Conservation (phyloP, 2,888 invertebrate genomes). For the Drosophila mayaguana region DNA sequence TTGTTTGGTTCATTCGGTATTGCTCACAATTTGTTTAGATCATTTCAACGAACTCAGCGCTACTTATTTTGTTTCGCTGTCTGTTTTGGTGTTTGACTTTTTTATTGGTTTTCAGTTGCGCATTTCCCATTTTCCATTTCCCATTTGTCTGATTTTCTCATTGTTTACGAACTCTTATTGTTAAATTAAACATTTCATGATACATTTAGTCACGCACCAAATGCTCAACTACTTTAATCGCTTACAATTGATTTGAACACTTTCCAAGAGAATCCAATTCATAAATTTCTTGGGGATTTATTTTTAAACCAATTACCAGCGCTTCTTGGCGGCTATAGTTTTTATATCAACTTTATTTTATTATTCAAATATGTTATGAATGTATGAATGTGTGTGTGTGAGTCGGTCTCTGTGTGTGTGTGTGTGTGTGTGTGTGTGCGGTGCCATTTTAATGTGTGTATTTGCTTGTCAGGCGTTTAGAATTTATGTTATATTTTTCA, state of each 20-base stretch:
- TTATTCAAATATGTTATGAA: conserved; percentile 38
- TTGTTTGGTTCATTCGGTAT: conserved; percentile 24
- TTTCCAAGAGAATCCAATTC: conserved; percentile 57
- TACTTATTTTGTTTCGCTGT: conserved; percentile 43
- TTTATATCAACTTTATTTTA: conserved; percentile 69
- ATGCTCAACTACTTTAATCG: conserved; percentile 44
- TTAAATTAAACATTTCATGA: conserved; percentile 59
- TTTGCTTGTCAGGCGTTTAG: conserved; percentile 74
- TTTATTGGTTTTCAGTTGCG: conserved; percentile 75
- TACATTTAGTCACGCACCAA: conserved; percentile 40
- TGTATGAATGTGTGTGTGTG: conserved; percentile 15
- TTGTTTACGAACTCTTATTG: conserved; percentile 51
- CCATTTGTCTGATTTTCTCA: conserved; percentile 35
- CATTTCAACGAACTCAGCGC: conserved; percentile 29
- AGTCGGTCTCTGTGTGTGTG: too few species aligned
- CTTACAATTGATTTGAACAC: conserved; percentile 41
- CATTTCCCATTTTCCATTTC: conserved; percentile 73
- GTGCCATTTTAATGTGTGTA: conserved; percentile 54
- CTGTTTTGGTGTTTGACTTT: conserved; percentile 61
- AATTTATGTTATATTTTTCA: conserved; percentile 77
- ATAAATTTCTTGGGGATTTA: conserved; percentile 70
- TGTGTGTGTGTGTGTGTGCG: conserved; percentile 31
- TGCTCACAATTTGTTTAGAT: conserved; percentile 48
- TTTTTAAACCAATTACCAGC: conserved; percentile 74
- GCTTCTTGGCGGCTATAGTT: conserved; percentile 54